phyloP scores from a whole-genome alignment of 35 echinoderm and acorn worm species.

The Chiridota heheva region DNA sequence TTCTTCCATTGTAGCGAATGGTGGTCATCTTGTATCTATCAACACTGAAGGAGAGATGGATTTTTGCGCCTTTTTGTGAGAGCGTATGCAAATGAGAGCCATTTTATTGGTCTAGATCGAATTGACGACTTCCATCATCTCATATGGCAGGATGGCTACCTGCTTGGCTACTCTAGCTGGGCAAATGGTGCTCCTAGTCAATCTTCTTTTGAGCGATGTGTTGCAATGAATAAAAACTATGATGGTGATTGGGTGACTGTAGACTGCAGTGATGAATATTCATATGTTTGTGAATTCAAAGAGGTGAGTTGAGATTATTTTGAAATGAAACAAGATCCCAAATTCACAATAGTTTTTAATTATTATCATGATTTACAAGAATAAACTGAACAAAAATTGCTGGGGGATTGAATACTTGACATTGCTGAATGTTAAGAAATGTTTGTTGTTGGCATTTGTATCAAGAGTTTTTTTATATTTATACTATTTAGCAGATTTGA shows the following conservation, averaged over 20 bases:
- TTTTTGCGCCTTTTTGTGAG: constrained; percentile 60
- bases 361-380: too few species aligned
- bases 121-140: constrained; percentile 47
- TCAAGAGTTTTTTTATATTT: too few species aligned
- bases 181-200: constrained; percentile 20
- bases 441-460: too few species aligned
- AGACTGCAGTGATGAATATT: constrained; percentile 50
- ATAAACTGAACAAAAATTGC: too few species aligned
- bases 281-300: constrained; percentile 79
- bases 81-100: constrained; percentile 29
- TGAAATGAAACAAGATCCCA: too few species aligned
- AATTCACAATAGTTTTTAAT: too few species aligned
- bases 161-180: constrained; percentile 64
- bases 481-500: too few species aligned
- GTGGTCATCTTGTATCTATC: constrained; percentile 62
- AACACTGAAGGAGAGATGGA: constrained; percentile 55
- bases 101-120: constrained; percentile 73
- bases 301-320: constrained; percentile 52
- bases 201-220: constrained; percentile 52
- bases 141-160: constrained; percentile 52
- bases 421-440: too few species aligned
- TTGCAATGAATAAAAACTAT: constrained; percentile 42
- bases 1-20: constrained; percentile 6
- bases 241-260: constrained; percentile 70
- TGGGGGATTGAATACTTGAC: too few species aligned